A percentile compares a stretch with the other conserved stretches of the same genome.
Conservation (phyloP, 2,888 invertebrate genomes). For the Polymixis lichenea region DNA sequence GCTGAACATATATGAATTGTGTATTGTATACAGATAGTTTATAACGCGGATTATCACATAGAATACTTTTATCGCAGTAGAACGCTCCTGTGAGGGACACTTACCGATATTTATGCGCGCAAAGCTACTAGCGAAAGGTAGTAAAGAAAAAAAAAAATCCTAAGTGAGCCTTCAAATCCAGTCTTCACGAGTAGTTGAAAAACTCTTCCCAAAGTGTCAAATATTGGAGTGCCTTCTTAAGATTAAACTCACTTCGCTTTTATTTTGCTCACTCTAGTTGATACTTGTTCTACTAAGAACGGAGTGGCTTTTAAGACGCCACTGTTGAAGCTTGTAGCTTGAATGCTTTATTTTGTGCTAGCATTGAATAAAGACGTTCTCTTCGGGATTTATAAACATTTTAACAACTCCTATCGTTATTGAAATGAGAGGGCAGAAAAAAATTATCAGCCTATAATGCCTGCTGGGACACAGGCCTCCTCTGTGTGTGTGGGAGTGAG, state of each 20-base stretch:
- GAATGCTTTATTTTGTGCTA: conserved; percentile 44
- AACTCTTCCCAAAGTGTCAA: conserved; percentile 37
- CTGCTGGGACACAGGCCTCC: not conserved
- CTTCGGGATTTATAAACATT: not conserved
- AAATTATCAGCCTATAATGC: not conserved
- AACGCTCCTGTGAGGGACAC: no score
- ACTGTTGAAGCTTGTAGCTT: not conserved
- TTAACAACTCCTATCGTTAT: not conserved
- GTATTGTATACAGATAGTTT: no score
- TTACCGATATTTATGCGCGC: no score
- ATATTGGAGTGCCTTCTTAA: conserved; percentile 36
- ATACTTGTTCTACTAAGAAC: conserved; percentile 29
- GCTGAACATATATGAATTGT: no score
- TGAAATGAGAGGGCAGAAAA: not conserved
- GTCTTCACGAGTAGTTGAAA: conserved; percentile 28
- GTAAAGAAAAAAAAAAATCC: not conserved
- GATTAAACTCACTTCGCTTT: conserved; percentile 35
- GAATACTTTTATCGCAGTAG: no score
- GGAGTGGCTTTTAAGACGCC: conserved; percentile 24
- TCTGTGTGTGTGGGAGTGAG: no score
- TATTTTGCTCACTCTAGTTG: conserved; percentile 42
- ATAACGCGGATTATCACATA: no score
- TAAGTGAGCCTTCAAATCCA: not conserved
- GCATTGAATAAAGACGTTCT: conserved; percentile 10
- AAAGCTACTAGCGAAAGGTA: no score